Evolutionary conservation across 1,140 invertebrate species (phyloP).

Genomic region (Sycophaga agraensis): DNA sequence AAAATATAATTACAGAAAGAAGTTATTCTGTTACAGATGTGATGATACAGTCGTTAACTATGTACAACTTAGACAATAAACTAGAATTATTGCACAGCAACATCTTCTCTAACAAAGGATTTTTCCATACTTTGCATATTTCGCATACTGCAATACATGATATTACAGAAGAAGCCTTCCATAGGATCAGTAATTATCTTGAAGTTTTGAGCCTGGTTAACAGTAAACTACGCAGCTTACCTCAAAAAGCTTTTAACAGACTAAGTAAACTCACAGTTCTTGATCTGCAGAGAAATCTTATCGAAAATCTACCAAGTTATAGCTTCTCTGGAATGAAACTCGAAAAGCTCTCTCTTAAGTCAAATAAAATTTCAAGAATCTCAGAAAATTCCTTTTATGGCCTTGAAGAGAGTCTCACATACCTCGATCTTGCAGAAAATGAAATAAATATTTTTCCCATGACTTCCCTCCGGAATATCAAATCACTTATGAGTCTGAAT

Average conservation of each 20-base stretch:
- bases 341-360: conserved; percentile 80
- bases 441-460: conserved; percentile 80
- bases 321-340: conserved; percentile 82
- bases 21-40: conserved; percentile 30
- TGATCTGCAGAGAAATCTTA: conserved; percentile 82
- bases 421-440: conserved; percentile 85
- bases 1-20: background rate
- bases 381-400: conserved; percentile 83
- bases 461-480: conserved; percentile 72
- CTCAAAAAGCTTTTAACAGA: conserved; percentile 78
- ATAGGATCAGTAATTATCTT: conserved; percentile 71
- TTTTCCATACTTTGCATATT: conserved; percentile 77
- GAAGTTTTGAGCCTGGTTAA: conserved; percentile 82
- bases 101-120: conserved; percentile 70
- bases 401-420: conserved; percentile 74
- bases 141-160: conserved; percentile 78
- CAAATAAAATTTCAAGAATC: conserved; percentile 74
- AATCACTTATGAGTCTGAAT: conserved; percentile 71
- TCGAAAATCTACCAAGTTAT: conserved; percentile 79
- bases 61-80: conserved; percentile 81
- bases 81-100: conserved; percentile 71
- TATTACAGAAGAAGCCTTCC: conserved; percentile 74
- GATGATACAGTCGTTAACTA: conserved; percentile 77
- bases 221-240: conserved; percentile 75
- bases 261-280: conserved; percentile 73